Percentiles rank a stretch among this genome's conserved stretches.
Evolutionary conservation across 2,113 vertebrate species (phyloP).

Genomic region (Rhombomys opimus): DNA sequence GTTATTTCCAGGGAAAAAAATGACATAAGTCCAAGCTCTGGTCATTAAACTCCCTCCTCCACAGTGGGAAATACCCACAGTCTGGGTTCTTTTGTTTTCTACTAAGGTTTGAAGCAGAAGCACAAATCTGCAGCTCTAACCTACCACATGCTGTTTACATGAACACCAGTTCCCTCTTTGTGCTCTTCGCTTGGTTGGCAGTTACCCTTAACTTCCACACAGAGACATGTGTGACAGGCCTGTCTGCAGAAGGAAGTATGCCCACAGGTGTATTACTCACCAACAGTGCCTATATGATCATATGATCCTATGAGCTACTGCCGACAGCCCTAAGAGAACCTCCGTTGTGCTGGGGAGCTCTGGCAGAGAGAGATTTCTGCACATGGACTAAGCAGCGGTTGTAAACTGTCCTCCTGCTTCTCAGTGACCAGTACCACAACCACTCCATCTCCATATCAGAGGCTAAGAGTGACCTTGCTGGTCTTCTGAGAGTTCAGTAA

Average conservation of each 20-base stretch:
- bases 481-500: background rate
- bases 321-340: background rate
- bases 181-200: background rate
- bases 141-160: slow-evolving; percentile 53
- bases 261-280: too few species aligned
- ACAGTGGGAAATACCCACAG: slow-evolving; percentile 65
- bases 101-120: slow-evolving; percentile 43
- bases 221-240: background rate
- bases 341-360: too few species aligned
- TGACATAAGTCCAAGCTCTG: slow-evolving; percentile 59
- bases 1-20: slow-evolving; percentile 80
- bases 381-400: background rate
- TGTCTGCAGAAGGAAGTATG: background rate
- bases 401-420: background rate
- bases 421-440: background rate
- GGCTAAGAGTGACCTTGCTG: background rate
- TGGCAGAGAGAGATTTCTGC: background rate
- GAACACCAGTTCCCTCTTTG: slow-evolving; percentile 58
- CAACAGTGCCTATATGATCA: accelerated
- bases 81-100: slow-evolving; percentile 63
- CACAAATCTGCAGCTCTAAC: background rate
- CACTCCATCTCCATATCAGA: background rate
- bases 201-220: background rate
- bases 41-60: slow-evolving; percentile 59
- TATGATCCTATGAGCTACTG: background rate